Base-by-base conservation (phyloP, 2,888 invertebrate genomes). In the Stenodera caucasica region DNA sequence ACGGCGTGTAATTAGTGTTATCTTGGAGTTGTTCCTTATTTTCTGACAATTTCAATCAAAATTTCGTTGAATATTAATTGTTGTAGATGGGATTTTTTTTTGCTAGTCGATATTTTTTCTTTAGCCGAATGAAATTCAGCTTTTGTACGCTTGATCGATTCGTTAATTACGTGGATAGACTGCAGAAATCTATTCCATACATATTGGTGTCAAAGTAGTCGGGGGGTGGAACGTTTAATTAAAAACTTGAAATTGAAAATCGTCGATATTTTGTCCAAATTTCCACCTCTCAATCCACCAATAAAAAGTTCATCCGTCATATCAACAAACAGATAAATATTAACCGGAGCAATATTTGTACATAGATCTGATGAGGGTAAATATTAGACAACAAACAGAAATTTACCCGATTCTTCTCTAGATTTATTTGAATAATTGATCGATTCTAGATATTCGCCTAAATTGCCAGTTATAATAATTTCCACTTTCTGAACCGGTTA, bases 131-230 rank as follows among this genome's bases (percentile, higher is more conserved):
- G 63, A 67, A 66, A 65, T 67, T 64, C 64, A 11, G 45, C 58
- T 63, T 65, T 67, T 67, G 65, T 69, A 66, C 65, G 63, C 58
- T 67, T 70, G 68, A 71, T 71, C 69, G 70, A 71, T 71, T 70
- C 67, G 66, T 66, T 69, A 70, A 71, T 70, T 71, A 70, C 71
- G 68, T 69, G 71, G 63, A 61, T 66, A 66, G 71, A 69, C 67
- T 68, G 55, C 62, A 67, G 63, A 67, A 64, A 68, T 67, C 65
- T 66, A 63, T 58, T 58, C 59, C 49, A 58, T 63, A 60, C 49
- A 58, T 63, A 60, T 63, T 49, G 63, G 45, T 45, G 45, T 45
- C n/a, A 5, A 23, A 23, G 23, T 23, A 23, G 9, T 15, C 15
- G 9, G 18, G 40, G 40, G 45, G 49, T 26, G 40, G n/a, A 29